Percentiles rank a stretch among this genome's conserved stretches.
Conservation (phyloP, 1,140 invertebrate species). For the Zophobas morio region DNA sequence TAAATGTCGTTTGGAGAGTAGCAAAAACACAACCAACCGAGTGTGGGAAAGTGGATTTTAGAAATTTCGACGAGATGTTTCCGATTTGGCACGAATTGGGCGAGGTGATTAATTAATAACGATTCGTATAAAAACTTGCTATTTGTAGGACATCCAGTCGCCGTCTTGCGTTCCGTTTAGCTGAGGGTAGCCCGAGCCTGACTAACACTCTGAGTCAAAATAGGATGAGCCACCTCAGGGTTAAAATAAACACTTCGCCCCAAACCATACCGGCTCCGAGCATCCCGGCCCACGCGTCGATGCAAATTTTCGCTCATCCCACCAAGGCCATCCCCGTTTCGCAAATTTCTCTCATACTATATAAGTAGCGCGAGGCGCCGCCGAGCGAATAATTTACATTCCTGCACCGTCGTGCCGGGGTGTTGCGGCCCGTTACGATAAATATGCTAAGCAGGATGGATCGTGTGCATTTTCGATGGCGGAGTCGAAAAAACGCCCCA, state of each 20-base stretch:
- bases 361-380: background rate
- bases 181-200: no score
- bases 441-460: conserved; percentile 10
- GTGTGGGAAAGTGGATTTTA: conserved; percentile 30
- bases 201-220: no score
- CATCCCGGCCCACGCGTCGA: background rate
- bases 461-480: background rate
- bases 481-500: background rate
- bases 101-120: conserved; percentile 31
- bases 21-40: conserved; percentile 11
- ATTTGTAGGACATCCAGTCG: no score
- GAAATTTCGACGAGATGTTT: conserved; percentile 31
- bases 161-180: no score
- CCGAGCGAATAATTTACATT: conserved; percentile 3
- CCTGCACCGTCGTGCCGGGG: conserved; percentile 2
- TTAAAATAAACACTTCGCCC: no score
- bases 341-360: conserved; percentile 11
- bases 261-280: no score
- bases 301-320: background rate
- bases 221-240: no score
- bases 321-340: background rate
- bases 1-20: conserved; percentile 3
- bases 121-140: conserved; percentile 4
- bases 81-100: background rate
- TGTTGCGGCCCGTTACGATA: conserved; percentile 3